A percentile compares a stretch with the other conserved stretches of the same genome.
phyloP scores from a whole-genome alignment of 2,113 vertebrate species.

The Corythornis cristatus region DNA sequence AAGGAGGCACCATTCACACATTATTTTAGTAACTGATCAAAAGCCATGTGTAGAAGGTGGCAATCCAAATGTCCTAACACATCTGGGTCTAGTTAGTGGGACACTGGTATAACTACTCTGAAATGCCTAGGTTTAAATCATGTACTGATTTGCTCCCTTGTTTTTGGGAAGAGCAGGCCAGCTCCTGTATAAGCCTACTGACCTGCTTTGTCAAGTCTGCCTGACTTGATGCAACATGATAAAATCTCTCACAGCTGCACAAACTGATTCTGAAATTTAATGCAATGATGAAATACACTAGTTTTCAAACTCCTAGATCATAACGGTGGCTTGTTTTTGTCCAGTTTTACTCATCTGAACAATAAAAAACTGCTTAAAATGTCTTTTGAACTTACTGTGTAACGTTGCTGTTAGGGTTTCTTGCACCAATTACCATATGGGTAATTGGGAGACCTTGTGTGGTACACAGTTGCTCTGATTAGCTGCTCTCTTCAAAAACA shows the following conservation, averaged over 20 bases:
- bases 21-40: neutral
- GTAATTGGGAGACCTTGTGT: neutral
- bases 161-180: neutral
- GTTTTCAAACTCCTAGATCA: neutral
- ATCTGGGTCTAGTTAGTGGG: neutral
- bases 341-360: neutral
- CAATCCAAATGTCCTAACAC: neutral
- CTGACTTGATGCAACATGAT: neutral
- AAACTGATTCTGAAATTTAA: neutral
- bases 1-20: neutral
- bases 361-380: neutral
- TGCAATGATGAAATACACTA: neutral
- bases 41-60: neutral
- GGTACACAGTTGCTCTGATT: neutral
- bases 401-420: neutral
- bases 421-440: neutral
- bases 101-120: neutral
- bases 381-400: neutral
- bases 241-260: neutral
- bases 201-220: neutral
- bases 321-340: neutral
- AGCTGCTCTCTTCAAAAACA: neutral
- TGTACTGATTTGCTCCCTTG: neutral
- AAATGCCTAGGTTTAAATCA: neutral
- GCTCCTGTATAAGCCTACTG: neutral